Evolutionary conservation across 1,140 invertebrate species (phyloP).

Genomic region (Euglossa dilemma): DNA sequence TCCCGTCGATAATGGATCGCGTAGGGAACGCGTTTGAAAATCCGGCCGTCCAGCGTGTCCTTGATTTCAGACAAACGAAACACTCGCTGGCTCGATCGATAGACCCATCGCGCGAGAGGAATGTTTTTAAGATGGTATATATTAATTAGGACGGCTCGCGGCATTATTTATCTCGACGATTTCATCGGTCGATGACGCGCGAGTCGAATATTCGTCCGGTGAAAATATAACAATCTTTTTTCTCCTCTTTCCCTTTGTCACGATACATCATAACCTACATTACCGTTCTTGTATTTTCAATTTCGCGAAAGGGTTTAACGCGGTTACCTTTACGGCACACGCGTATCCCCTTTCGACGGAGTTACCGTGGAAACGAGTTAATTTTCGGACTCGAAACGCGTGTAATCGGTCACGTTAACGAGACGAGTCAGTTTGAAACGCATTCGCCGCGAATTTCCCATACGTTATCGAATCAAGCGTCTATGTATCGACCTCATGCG

Average conservation of each 20-base stretch:
- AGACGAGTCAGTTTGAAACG: background rate
- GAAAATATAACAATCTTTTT: too few relatives aligned
- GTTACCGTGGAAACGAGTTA: background rate
- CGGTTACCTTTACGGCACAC: background rate
- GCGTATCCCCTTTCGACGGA: background rate
- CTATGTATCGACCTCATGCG: background rate
- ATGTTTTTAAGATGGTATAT: background rate
- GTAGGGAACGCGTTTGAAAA: background rate
- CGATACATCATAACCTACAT: background rate
- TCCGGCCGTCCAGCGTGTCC: background rate
- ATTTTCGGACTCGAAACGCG: background rate
- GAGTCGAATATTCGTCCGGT: background rate
- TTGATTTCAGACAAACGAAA: background rate
- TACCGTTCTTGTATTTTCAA: background rate
- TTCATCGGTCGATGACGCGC: background rate
- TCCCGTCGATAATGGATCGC: background rate
- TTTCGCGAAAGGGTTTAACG: background rate
- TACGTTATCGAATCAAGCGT: conserved; percentile 11
- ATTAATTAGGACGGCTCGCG: background rate
- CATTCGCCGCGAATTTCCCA: background rate
- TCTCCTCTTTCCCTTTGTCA: too few relatives aligned
- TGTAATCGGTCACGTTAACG: background rate
- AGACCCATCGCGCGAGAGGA: background rate
- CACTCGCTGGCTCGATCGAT: conserved; percentile 6
- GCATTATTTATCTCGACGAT: background rate